Evolutionary conservation across 2,113 vertebrate genomes (phyloP).

Genomic region (Melanotaenia duboulayi): DNA sequence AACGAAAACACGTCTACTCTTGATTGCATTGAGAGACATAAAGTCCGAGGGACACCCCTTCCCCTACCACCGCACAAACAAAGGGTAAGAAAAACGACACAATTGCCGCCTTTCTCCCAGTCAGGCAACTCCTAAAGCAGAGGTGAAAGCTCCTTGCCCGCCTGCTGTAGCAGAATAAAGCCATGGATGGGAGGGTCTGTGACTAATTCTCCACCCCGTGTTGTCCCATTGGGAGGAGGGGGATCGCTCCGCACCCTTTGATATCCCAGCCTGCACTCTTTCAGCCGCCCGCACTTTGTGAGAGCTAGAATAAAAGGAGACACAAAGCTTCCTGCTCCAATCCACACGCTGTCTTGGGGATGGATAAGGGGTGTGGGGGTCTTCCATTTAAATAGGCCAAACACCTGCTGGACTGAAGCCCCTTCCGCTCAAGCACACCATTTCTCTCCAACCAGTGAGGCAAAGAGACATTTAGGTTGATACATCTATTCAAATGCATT

Average conservation of each 20-base stretch:
- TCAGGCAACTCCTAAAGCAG: constrained; percentile 63
- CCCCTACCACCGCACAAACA: constrained; percentile 14
- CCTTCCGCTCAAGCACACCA: constrained; percentile 76
- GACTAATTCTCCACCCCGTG: constrained; percentile 82
- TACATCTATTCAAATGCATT: constrained; percentile 75
- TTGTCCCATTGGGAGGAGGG: constrained; percentile 78
- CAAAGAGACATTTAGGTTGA: constrained; percentile 75
- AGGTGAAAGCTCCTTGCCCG: constrained; percentile 71
- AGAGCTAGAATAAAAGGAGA: constrained; percentile 85
- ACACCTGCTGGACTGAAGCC: constrained; percentile 85
- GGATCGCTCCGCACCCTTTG: constrained; percentile 81
- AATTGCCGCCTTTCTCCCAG: constrained; percentile 70
- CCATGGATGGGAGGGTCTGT: constrained; percentile 82
- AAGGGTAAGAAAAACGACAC: constrained; percentile 64
- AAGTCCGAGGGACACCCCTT: constrained; percentile 63
- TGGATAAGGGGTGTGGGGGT: constrained; percentile 65
- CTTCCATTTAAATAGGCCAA: constrained; percentile 85
- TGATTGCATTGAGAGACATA: constrained; percentile 72
- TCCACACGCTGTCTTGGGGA: constrained; percentile 84
- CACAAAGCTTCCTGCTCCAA: constrained; percentile 88
- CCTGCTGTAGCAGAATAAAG: constrained; percentile 81
- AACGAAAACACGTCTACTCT: constrained; percentile 62
- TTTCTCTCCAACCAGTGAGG: constrained; percentile 75
- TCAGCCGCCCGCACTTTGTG: constrained; percentile 82
- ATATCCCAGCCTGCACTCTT: constrained; percentile 84